Base-by-base conservation (phyloP, 2,888 invertebrate species). In the Dioctria linearis region DNA sequence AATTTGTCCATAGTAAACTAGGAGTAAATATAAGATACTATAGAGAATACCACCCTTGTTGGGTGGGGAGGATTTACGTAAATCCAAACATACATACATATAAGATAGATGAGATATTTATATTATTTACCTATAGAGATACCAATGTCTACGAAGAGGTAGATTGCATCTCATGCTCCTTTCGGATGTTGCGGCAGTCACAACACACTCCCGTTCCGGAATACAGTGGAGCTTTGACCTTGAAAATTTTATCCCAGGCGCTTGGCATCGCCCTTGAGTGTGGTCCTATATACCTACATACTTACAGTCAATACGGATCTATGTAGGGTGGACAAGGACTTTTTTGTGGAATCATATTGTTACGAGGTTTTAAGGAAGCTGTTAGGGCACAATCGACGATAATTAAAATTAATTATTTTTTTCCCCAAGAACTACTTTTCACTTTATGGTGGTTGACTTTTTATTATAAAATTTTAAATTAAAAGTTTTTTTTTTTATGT, bases 141-240 rank as follows among this genome's bases (percentile, higher is more conserved):
- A 11, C 54, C 0, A 8, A n/a, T 54, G 11, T 54, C 6, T 11
- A n/a, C 54, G 4, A 3, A 54, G 54, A 54, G 54, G 4, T 67
- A 46, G 46, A 67, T 6, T 67, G 13, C 67, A 49, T 51, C 5
- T 54, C 39, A 61, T 13, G 39, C 4, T 69, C 37, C 51, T 51
- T 51, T 69, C 49, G 69, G 69, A 69, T 69, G 25, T 51, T 69
- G 69, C 69, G 69, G 69, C 69, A 69, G 51, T 69, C 69, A 69
- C 51, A 69, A 51, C 39, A 69, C 69, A 49, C 69, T 39, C 54
- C 54, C 5, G 2, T 11, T n/a, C 11, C 6, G 6, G 5, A 4
- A n/a, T 13, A 57, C 25, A 11, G 46, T 8, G 13, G 42, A 73
- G 73, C 73, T 73, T 54, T 73, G 73, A 73, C 73, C 73, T 73